A percentile compares a stretch with the other conserved stretches of the same genome.
phyloP scores from a whole-genome alignment of 2,888 invertebrate genomes.

The Eupithecia vulgata region DNA sequence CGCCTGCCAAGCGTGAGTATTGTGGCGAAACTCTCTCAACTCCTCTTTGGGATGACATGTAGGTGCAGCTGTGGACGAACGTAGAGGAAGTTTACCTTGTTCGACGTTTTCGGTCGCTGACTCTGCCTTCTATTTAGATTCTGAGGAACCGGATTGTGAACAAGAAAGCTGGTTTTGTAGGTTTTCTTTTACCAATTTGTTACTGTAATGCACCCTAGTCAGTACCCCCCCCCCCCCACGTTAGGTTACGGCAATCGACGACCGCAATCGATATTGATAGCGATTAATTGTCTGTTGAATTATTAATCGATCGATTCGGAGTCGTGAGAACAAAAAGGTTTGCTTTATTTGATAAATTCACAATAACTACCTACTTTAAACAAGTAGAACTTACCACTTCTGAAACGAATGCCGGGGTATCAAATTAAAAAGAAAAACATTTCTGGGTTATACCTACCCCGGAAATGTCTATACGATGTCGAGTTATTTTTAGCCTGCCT shows the following conservation, averaged over 20 bases:
- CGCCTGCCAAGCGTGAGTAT: too few relatives aligned
- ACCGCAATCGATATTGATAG: slow-evolving; percentile 30
- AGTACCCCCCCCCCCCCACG: slow-evolving; percentile 2
- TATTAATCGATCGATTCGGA: slow-evolving; percentile 30
- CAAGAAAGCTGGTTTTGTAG: background rate
- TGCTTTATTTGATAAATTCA: background rate
- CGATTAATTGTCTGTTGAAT: slow-evolving; percentile 29
- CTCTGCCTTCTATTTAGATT: background rate
- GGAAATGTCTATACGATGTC: too few relatives aligned
- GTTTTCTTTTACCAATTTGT: background rate
- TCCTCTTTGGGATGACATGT: too few relatives aligned
- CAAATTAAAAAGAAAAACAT: background rate
- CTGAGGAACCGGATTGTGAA: background rate
- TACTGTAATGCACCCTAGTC: background rate
- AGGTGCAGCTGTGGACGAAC: too few relatives aligned
- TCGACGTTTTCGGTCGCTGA: background rate
- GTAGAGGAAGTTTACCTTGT: background rate
- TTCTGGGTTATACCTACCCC: background rate
- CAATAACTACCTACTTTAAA: background rate
- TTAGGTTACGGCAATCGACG: background rate
- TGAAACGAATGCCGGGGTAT: background rate
- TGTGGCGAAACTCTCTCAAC: too few relatives aligned
- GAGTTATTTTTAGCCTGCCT: background rate
- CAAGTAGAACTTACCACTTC: background rate
- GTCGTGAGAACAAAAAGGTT: slow-evolving; percentile 34